A percentile compares a stretch with the other conserved stretches of the same genome.
phyloP scores from a whole-genome alignment of 2,113 vertebrate species.

The Gambusia holbrooki region DNA sequence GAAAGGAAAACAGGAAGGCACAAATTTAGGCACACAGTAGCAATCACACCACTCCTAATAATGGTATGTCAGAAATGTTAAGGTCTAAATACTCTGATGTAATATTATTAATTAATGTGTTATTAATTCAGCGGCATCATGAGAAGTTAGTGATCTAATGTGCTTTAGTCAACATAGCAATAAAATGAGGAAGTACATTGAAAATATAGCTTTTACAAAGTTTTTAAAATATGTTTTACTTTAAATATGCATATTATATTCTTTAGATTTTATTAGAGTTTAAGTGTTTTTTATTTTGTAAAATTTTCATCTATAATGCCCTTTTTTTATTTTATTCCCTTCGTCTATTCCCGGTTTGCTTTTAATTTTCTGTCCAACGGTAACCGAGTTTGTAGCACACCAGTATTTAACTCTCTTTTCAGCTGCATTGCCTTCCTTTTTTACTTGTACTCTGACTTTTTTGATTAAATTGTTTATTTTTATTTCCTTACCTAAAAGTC shows the following conservation, averaged over 20 bases:
- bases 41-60: slow-evolving; percentile 40
- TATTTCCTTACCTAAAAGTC: too few relatives aligned
- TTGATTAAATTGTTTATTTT: background rate
- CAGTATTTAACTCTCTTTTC: background rate
- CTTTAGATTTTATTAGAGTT: background rate
- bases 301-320: background rate
- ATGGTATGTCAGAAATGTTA: slow-evolving; percentile 21
- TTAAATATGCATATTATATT: background rate
- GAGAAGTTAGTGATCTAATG: slow-evolving; percentile 9
- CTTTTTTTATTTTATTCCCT: background rate
- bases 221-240: background rate
- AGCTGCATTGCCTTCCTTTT: background rate
- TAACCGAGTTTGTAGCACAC: background rate
- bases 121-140: slow-evolving; percentile 1
- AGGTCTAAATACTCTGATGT: slow-evolving; percentile 3
- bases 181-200: background rate
- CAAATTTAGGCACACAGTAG: slow-evolving; percentile 33
- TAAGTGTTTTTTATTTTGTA: background rate
- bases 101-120: slow-evolving; percentile 13
- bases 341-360: too few relatives aligned
- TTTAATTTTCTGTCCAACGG: background rate
- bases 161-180: background rate
- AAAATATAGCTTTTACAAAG: background rate
- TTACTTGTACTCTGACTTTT: background rate
- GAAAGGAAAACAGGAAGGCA: slow-evolving; percentile 47